phyloP scores from a whole-genome alignment of 2,113 vertebrate species.

The Callopanchax toddi region DNA sequence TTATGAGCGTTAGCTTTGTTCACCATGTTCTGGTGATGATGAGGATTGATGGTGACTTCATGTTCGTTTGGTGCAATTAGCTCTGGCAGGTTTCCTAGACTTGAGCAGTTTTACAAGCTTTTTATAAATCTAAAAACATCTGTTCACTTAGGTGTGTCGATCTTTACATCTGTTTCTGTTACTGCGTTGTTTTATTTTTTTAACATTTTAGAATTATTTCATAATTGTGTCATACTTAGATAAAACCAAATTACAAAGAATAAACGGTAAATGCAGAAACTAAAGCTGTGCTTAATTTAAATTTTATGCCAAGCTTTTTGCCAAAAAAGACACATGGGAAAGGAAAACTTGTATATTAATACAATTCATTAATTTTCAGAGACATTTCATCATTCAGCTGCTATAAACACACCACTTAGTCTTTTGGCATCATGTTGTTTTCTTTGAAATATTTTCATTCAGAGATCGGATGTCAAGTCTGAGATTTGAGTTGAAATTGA shows the following conservation, averaged over 20 bases:
- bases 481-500: no score
- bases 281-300: background rate
- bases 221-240: background rate
- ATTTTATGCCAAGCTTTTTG: no score
- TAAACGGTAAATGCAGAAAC: background rate
- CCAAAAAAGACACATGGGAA: no score
- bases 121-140: slow-evolving; percentile 25
- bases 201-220: background rate
- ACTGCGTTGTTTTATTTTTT: background rate
- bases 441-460: no score
- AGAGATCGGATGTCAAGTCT: no score
- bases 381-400: no score
- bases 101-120: slow-evolving; percentile 46
- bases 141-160: background rate
- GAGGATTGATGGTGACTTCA: slow-evolving; percentile 50
- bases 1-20: slow-evolving; percentile 49
- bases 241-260: background rate
- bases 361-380: no score
- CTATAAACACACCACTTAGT: no score
- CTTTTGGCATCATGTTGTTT: no score
- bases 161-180: background rate
- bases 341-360: no score
- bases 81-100: slow-evolving; percentile 24
- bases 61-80: slow-evolving; percentile 53
- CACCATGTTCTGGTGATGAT: slow-evolving; percentile 28